A percentile compares a stretch with the other conserved stretches of the same genome.
phyloP scores from a whole-genome alignment of 2,888 invertebrate genomes.

The Coronaproctus castanopsis region DNA sequence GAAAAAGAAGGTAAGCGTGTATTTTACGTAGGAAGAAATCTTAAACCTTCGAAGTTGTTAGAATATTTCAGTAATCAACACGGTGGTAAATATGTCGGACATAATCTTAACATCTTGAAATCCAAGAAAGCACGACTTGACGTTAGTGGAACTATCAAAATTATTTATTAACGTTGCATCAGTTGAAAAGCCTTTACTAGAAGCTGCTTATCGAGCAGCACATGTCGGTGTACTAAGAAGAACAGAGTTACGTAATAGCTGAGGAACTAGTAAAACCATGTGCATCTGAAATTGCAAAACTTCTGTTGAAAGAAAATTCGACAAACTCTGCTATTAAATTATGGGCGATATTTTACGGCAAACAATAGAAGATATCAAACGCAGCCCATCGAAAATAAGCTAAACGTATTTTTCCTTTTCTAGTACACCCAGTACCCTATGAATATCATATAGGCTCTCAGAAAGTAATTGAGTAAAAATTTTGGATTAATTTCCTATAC shows the following conservation, averaged over 20 bases:
- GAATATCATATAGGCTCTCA: not conserved
- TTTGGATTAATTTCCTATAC: not conserved
- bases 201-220: no score
- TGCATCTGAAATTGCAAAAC: no score
- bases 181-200: not conserved
- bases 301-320: no score
- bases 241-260: no score
- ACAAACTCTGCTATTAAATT: no score
- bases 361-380: no score
- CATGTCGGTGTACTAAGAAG: no score
- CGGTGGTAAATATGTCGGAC: not conserved
- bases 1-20: not conserved
- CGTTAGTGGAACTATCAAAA: not conserved
- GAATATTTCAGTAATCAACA: not conserved
- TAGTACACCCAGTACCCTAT: not conserved
- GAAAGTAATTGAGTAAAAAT: not conserved
- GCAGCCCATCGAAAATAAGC: not conserved
- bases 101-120: not conserved
- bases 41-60: not conserved
- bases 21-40: not conserved
- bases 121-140: not conserved
- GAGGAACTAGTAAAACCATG: no score
- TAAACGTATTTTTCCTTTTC: not conserved
- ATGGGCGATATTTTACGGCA: no score
- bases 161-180: not conserved